Evolutionary conservation across 1,140 invertebrate species (phyloP), one percentile per base, ranked within the genome.

Genomic region (Procambarus clarkii): DNA sequence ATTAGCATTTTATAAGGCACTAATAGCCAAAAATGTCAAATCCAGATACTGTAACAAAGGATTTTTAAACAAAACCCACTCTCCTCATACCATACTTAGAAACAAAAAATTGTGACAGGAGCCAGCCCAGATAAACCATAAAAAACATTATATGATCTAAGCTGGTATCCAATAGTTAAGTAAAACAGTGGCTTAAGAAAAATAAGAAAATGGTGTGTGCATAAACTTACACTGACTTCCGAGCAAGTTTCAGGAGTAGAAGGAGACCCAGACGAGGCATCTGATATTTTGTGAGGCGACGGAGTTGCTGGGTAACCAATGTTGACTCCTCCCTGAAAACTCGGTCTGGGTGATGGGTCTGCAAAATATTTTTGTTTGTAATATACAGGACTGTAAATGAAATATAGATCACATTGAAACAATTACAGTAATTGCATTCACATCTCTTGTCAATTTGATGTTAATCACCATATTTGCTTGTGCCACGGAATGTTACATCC

Each of bases 201-300:
- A 64, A 64, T 4, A 64, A 64, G 13, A 64, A 21, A 21, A 64
- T 4, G 4, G 7, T 9, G 7, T 58, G 13, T 58, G 34, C 15
- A 34, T 74, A 74, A 79, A 93, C 92, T 88, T 71, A 92, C 90
- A 78, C 92, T 93, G 48, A 93, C 90, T 92, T 93, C 92, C 8
- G 92, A 93, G 69, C 89, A 93, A 24, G 92, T 93, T 90, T 93
- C 92, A 21, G 92, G 92, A 46, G 92, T 93, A 21, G 92, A 93
- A 15, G 92, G 92, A 13, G 92, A 93, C 24, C 92, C 92, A 34
- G 92, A 93, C 4, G 92, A 93, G 48, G 92, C 92, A 84, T 93
- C 91, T 18, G 91, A 93, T 76, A 92, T 93, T 71, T 92, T 93
- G 88, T 93, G 92, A 24, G 92, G 92, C 5, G 92, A 92, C 4